These are phyloP conservation scores for Luscinia megarhynchos DNA, from an alignment of 2,797 vertebrate genomes.

Conservation along the genomic window DNA sequence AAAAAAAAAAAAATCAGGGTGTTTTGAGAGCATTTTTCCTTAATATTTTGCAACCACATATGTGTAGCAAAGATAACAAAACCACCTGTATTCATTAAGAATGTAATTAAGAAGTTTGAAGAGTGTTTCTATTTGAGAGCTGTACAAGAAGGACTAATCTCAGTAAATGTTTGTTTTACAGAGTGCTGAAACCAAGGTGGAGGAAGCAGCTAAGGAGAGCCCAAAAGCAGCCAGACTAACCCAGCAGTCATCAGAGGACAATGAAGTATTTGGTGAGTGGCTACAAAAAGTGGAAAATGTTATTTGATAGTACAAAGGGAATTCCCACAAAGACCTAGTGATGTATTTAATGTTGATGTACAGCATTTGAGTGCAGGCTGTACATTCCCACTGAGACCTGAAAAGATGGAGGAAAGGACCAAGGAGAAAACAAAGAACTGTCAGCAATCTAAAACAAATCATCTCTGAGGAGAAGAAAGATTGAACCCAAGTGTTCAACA, in stretches of 20 bases:
- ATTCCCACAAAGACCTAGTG: neutral
- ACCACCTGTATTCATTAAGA: neutral
- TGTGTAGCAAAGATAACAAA: neutral
- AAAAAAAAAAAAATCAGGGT: neutral
- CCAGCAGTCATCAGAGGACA: conserved; percentile 75
- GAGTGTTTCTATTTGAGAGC: neutral
- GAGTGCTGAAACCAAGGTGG: conserved; percentile 51
- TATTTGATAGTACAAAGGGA: neutral
- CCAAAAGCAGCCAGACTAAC: conserved; percentile 8
- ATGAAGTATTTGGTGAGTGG: conserved; percentile 80
- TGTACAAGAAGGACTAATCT: neutral
- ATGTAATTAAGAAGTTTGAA: neutral
- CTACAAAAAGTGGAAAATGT: neutral
- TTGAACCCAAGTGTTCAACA: neutral
- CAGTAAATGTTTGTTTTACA: conserved; percentile 45
- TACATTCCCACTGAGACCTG: neutral
- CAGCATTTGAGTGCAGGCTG: neutral
- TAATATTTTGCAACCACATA: neutral
- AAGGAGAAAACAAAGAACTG: neutral
- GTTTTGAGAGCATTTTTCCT: neutral
- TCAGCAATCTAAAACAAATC: neutral
- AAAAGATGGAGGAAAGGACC: neutral
- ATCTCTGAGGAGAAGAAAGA: neutral
- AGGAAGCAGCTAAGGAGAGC: conserved; percentile 43
- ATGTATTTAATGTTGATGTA: neutral